These are phyloP conservation scores for Microtus montanus DNA, from an alignment of 2,113 vertebrate species.

Conservation along the genomic window DNA sequence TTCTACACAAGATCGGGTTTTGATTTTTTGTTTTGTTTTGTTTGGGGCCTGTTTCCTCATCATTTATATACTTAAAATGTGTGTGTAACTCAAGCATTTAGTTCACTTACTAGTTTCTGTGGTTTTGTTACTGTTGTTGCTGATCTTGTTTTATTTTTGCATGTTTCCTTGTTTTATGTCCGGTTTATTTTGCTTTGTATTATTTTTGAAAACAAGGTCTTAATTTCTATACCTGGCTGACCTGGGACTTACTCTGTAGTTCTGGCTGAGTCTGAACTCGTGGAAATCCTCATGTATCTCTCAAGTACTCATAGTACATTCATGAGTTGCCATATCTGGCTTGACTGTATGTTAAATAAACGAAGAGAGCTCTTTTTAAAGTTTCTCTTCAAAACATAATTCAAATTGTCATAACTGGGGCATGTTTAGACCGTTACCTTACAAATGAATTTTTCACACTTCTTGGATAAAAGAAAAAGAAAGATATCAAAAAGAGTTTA, in stretches of 20 bases:
- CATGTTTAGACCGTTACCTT: background rate
- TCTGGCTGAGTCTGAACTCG: background rate
- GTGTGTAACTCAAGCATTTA: background rate
- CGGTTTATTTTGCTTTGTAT: background rate
- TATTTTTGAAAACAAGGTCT: background rate
- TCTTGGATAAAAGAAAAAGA: background rate
- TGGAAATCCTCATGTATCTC: background rate
- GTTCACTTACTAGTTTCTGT: background rate
- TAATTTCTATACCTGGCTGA: background rate
- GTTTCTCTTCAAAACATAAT: constrained; percentile 40
- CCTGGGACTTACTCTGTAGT: background rate
- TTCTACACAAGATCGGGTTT: background rate
- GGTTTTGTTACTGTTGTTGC: background rate
- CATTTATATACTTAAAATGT: background rate
- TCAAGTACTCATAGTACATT: background rate
- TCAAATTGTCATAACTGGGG: background rate
- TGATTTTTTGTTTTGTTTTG: background rate
- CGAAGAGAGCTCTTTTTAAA: constrained; percentile 11
- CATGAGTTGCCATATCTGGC: background rate
- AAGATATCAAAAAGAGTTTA: background rate
- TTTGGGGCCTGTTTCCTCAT: too few species aligned
- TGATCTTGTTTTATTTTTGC: background rate
- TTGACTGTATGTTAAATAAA: constrained; percentile 36
- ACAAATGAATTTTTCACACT: background rate
- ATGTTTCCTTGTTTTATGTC: background rate